A percentile compares a stretch with the other conserved stretches of the same genome.
Evolutionary conservation across 2,113 vertebrate genomes (phyloP).

Genomic region (Scytalopus superciliaris): DNA sequence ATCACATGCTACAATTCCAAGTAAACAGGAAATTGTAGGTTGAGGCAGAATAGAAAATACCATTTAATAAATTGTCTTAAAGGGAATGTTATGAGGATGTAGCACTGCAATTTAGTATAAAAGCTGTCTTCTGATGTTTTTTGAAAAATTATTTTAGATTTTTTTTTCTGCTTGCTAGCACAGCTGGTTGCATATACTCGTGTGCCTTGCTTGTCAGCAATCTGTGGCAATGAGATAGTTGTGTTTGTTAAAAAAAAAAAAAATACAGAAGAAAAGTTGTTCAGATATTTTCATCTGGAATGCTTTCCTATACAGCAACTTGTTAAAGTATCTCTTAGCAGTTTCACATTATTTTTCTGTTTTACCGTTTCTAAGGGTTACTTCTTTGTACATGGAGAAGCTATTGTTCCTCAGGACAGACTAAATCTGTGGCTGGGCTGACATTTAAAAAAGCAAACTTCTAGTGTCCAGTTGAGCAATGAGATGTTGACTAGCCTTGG

Average conservation of each 20-base stretch:
- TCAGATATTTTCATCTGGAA: background rate
- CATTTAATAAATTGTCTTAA: background rate
- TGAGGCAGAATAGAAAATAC: slow-evolving; percentile 13
- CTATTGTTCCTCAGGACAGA: background rate
- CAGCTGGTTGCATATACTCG: background rate
- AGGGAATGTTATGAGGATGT: background rate
- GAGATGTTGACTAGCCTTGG: background rate
- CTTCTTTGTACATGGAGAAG: background rate
- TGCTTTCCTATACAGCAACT: background rate
- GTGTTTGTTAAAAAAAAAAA: background rate
- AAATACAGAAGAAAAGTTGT: background rate
- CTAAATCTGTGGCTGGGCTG: background rate
- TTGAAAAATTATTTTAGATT: background rate
- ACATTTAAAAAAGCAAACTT: background rate
- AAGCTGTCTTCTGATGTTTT: slow-evolving; percentile 10
- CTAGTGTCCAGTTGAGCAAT: background rate
- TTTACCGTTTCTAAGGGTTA: background rate
- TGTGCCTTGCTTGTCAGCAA: background rate
- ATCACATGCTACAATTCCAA: background rate
- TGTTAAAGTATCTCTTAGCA: background rate
- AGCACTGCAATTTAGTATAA: background rate
- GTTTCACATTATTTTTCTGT: background rate
- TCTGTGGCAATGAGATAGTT: background rate
- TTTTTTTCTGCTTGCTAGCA: background rate
- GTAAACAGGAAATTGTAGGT: background rate